Conservation (phyloP, 2,113 vertebrate genomes). For the Platysteira castanea region DNA sequence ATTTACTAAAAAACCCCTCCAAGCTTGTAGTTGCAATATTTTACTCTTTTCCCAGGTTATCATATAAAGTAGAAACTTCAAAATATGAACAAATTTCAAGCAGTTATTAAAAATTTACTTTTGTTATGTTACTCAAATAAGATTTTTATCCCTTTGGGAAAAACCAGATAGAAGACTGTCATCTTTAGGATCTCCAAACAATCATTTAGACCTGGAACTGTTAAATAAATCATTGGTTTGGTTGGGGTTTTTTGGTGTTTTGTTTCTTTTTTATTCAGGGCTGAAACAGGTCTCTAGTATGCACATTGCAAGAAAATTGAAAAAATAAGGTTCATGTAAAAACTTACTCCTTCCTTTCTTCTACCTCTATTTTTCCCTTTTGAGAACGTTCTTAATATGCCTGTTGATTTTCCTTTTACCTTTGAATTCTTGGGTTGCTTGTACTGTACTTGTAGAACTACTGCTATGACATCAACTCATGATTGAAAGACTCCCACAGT, state of each 20-base stretch:
- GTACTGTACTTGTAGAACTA: background rate
- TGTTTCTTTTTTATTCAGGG: background rate
- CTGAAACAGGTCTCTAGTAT: background rate
- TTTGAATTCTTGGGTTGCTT: background rate
- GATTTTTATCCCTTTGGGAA: background rate
- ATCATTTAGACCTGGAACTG: background rate
- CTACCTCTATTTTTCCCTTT: background rate
- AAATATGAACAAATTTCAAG: background rate
- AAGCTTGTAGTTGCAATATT: background rate
- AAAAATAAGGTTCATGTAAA: background rate
- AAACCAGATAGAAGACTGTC: background rate
- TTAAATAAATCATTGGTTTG: background rate
- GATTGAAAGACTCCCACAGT: background rate
- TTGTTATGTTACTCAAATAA: background rate
- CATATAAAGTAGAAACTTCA: background rate
- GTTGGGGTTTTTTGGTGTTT: rapidly evolving
- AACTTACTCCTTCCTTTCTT: background rate
- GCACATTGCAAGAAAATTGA: background rate
- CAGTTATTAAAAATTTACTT: background rate
- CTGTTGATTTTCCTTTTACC: background rate
- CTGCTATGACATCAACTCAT: background rate
- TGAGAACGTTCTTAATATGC: background rate
- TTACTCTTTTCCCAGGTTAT: background rate
- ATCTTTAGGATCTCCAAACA: background rate
- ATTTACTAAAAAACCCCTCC: background rate